Evolutionary conservation across 1,140 invertebrate species (phyloP).

Genomic region (Pseudomyrmex gracilis): DNA sequence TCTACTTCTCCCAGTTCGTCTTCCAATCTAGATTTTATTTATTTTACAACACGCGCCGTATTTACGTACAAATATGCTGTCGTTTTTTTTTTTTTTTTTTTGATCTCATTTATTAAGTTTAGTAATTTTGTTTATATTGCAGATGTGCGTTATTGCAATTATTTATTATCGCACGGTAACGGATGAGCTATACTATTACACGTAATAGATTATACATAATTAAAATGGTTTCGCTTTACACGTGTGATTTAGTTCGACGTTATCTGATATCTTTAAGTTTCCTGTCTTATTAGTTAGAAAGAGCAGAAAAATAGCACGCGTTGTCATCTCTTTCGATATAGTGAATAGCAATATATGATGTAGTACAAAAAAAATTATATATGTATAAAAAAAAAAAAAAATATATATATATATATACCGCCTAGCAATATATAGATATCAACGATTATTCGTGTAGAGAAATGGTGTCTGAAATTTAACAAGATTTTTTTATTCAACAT

Average conservation of each 20-base stretch:
- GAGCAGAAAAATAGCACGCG: neutral
- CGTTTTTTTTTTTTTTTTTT: too few species aligned
- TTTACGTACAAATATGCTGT: neutral
- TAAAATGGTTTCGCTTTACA: neutral
- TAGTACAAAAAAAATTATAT: conserved; percentile 48
- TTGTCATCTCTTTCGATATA: conserved; percentile 43
- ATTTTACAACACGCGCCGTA: neutral
- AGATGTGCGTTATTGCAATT: neutral
- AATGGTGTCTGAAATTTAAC: conserved; percentile 10
- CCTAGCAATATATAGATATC: neutral
- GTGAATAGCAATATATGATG: conserved; percentile 43
- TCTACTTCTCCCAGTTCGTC: conserved; percentile 21
- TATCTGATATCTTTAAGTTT: neutral
- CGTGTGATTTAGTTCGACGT: neutral
- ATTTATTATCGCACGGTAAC: neutral
- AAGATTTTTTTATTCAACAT: conserved; percentile 36
- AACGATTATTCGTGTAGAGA: conserved; percentile 1
- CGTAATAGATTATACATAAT: neutral
- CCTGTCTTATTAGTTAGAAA: neutral
- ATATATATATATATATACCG: neutral
- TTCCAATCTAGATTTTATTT: conserved; percentile 30
- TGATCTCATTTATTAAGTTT: conserved; percentile 41
- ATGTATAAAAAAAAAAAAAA: conserved; percentile 35
- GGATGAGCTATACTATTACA: neutral
- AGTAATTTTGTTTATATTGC: neutral